Percentiles rank a stretch among this genome's conserved stretches.
These are phyloP conservation scores for Notothenia coriiceps DNA, from an alignment of 2,113 vertebrate genomes.

Conservation along the genomic window DNA sequence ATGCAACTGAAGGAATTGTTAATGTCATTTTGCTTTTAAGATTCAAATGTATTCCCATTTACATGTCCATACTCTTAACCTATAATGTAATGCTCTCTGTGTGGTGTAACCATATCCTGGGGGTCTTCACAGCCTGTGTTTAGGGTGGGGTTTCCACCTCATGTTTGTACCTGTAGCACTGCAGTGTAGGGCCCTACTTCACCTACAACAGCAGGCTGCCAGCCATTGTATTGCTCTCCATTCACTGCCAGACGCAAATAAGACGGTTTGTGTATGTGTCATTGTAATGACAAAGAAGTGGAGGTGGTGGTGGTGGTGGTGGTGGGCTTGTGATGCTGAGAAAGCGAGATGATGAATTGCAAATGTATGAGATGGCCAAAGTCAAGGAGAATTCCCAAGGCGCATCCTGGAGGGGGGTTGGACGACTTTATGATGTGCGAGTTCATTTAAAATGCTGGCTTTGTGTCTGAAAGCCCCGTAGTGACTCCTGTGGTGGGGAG, in stretches of 20 bases:
- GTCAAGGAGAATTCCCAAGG: slow-evolving; percentile 78
- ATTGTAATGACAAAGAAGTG: slow-evolving; percentile 78
- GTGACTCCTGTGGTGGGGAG: slow-evolving; percentile 57
- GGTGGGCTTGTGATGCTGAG: slow-evolving; percentile 65
- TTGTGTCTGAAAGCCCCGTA: slow-evolving; percentile 64
- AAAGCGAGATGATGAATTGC: slow-evolving; percentile 81
- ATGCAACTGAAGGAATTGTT: not conserved
- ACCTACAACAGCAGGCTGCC: slow-evolving; percentile 25
- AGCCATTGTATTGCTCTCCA: slow-evolving; percentile 47
- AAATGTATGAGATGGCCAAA: slow-evolving; percentile 78
- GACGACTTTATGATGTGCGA: slow-evolving; percentile 54
- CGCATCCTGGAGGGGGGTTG: slow-evolving; percentile 39
- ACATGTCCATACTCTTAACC: too few relatives aligned
- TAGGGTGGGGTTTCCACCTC: slow-evolving; percentile 53
- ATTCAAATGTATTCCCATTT: not conserved
- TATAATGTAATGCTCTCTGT: not conserved
- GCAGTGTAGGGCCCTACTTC: slow-evolving; percentile 26
- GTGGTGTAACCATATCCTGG: slow-evolving; percentile 12
- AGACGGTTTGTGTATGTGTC: slow-evolving; percentile 56
- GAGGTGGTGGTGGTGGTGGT: slow-evolving; percentile 30
- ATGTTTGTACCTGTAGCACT: slow-evolving; percentile 65
- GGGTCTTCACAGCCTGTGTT: slow-evolving; percentile 36
- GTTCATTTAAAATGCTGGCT: slow-evolving; percentile 76
- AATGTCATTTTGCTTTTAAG: slow-evolving; percentile 6
- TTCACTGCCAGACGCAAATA: slow-evolving; percentile 61